These are phyloP conservation scores for Oryzias sinensis DNA, from an alignment of 2,797 vertebrate genomes.

Conservation along the genomic window DNA sequence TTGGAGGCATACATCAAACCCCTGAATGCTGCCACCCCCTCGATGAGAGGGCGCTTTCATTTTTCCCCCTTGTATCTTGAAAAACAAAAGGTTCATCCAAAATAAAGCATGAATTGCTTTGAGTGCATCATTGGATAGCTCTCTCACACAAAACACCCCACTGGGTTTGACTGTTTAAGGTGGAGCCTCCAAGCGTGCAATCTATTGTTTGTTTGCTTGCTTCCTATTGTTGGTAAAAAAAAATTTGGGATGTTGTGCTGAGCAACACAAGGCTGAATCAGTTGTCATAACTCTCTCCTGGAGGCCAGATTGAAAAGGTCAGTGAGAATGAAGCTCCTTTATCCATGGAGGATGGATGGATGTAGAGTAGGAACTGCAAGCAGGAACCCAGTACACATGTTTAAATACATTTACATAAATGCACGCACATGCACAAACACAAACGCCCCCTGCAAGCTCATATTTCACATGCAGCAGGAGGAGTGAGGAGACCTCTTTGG, in stretches of 20 bases:
- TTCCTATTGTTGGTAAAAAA: slow-evolving; percentile 36
- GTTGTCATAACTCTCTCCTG: slow-evolving; percentile 64
- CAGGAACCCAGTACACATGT: slow-evolving; percentile 4
- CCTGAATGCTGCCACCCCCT: slow-evolving; percentile 2
- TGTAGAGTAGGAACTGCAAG: slow-evolving; percentile 19
- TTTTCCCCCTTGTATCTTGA: not conserved
- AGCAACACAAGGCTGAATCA: slow-evolving; percentile 35
- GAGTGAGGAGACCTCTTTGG: slow-evolving; percentile 19
- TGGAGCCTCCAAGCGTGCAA: slow-evolving; percentile 8
- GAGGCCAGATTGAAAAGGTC: slow-evolving; percentile 74
- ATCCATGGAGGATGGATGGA: slow-evolving; percentile 49
- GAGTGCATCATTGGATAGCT: not conserved
- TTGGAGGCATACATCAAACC: slow-evolving; percentile 16
- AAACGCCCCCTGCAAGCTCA: slow-evolving; percentile 1
- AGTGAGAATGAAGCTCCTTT: slow-evolving; percentile 61
- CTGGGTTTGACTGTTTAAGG: slow-evolving; percentile 33
- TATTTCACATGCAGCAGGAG: slow-evolving; percentile 36
- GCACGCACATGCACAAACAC: slow-evolving; percentile 6
- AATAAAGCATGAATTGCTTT: not conserved
- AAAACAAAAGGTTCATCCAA: not conserved
- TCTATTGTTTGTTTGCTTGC: slow-evolving; percentile 56
- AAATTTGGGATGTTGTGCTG: slow-evolving; percentile 36
- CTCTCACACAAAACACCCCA: slow-evolving; percentile 12
- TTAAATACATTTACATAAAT: slow-evolving; percentile 31
- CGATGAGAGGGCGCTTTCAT: slow-evolving; percentile 6